Base-by-base conservation (phyloP, 2,888 invertebrate genomes). In the Oeneis ivallda region DNA sequence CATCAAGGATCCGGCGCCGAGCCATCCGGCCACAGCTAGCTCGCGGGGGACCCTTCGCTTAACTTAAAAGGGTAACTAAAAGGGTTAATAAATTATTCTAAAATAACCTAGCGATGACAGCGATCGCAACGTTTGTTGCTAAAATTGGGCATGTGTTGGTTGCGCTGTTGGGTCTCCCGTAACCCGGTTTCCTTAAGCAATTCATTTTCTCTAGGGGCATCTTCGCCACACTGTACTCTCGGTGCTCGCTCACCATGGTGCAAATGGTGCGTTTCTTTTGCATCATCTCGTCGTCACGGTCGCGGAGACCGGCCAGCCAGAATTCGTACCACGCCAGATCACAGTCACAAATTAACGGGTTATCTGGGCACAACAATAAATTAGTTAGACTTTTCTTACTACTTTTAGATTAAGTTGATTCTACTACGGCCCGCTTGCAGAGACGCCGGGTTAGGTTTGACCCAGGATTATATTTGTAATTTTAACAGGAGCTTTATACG, bases 241-340 rank as follows among this genome's bases (percentile, higher is more conserved):
- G 93, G 82, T 96, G 96, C 80, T 97, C 96, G 74, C 93, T 92
- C 52, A 92, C 89, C 96, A 97, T 96, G 70, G 94, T 95, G 87
- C 97, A 97, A 56, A 96, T 93, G 3, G 96, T 96, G 64, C 96
- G 93, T 81, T 96, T 97, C 92, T 96, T 96, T 78, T 96, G 96
- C 94, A 96, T 96, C 94, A 96, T 95, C 83, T 97, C 96, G 84
- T 96, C 97, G 78, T 97, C 96, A 70, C 96, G 95, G 83, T 96
- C 96, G 62, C 95, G 94, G 32, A 96, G 92, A 67, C 95, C 95
- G 69, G 94, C 93, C 75, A 97, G 85, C 95, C 97, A 96, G 62
- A 94, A 94, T 67, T 96, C 94, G 86, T 97, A 97, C 98, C 98
- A 98, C 60, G 95, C 94, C 73, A 98, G 90, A 76, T 97, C 96